Conservation (phyloP, 2,113 vertebrate species). For the Columbina picui region DNA sequence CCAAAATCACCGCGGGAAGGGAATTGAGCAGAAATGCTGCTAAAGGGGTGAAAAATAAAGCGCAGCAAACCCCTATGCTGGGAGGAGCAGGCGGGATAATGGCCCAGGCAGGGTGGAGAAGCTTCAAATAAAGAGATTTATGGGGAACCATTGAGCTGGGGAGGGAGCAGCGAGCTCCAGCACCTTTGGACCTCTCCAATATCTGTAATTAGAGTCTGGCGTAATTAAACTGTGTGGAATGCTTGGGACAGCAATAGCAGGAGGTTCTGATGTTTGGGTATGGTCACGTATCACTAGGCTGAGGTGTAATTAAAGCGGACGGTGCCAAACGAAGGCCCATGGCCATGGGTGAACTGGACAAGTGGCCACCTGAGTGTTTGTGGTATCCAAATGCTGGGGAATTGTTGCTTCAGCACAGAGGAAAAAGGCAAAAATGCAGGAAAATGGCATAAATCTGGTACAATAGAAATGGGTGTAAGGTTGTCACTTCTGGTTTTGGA, state of each 20-base stretch:
- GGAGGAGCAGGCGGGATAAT: not conserved
- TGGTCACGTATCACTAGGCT: fast-evolving
- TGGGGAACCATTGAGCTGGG: fast-evolving
- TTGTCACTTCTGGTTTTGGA: not conserved
- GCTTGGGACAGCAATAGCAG: fast-evolving
- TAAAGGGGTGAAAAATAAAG: not conserved
- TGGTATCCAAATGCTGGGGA: not conserved
- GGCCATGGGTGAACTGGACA: not conserved
- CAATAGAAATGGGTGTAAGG: fast-evolving
- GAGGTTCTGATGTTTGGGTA: fast-evolving
- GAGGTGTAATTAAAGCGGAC: fast-evolving
- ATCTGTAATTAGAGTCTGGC: not conserved
- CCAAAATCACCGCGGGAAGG: fast-evolving
- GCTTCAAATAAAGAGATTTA: not conserved
- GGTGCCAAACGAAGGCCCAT: not conserved
- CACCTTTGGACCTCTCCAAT: not conserved
- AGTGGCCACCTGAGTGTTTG: not conserved
- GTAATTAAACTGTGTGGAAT: fast-evolving
- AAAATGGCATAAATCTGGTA: not conserved
- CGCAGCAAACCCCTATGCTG: fast-evolving
- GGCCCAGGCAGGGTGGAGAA: fast-evolving
- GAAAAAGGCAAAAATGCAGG: not conserved
- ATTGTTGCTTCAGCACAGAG: fast-evolving
- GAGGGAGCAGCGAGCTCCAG: not conserved
- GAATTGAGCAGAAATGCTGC: not conserved